These are phyloP conservation scores for Platichthys stellatus DNA, from an alignment of 2,113 vertebrate species.

Conservation along the genomic window DNA sequence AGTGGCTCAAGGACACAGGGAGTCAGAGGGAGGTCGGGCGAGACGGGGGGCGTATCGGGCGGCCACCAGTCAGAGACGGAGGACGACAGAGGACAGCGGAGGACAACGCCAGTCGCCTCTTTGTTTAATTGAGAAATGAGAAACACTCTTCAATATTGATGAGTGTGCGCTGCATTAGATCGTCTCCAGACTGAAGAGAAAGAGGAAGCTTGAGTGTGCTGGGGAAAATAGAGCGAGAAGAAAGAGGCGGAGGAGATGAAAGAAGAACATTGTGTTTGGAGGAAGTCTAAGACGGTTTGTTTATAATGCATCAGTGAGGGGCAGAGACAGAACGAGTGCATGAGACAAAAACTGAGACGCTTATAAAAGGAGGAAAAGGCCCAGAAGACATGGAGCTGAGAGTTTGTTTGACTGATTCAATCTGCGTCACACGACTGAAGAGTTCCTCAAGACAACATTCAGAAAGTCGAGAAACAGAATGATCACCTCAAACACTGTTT, in stretches of 20 bases:
- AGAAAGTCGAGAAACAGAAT: too few species aligned
- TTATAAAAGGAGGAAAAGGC: background rate
- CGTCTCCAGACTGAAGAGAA: constrained; percentile 6
- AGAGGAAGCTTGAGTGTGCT: background rate
- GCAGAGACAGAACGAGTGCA: background rate
- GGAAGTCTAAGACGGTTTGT: constrained; percentile 22
- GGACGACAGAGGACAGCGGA: constrained; percentile 28
- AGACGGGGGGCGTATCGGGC: background rate
- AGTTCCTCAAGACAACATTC: too few species aligned
- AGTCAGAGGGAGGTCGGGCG: constrained; percentile 14
- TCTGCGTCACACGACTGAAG: background rate
- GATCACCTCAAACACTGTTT: background rate
- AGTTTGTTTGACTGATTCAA: background rate
- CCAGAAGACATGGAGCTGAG: background rate
- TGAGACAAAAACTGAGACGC: constrained; percentile 16
- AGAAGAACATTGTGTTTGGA: constrained; percentile 3
- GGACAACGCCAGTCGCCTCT: constrained; percentile 18
- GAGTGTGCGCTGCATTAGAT: background rate
- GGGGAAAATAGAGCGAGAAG: constrained; percentile 12
- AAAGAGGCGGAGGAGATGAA: constrained; percentile 13
- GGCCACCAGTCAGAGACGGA: constrained; percentile 3
- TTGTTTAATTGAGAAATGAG: constrained; percentile 37
- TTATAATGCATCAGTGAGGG: constrained; percentile 53
- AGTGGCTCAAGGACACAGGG: constrained; percentile 18
- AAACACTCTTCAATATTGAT: constrained; percentile 56